Evolutionary conservation across 2,797 vertebrate species (phyloP).

Genomic region (Periophthalmus magnuspinnatus): DNA sequence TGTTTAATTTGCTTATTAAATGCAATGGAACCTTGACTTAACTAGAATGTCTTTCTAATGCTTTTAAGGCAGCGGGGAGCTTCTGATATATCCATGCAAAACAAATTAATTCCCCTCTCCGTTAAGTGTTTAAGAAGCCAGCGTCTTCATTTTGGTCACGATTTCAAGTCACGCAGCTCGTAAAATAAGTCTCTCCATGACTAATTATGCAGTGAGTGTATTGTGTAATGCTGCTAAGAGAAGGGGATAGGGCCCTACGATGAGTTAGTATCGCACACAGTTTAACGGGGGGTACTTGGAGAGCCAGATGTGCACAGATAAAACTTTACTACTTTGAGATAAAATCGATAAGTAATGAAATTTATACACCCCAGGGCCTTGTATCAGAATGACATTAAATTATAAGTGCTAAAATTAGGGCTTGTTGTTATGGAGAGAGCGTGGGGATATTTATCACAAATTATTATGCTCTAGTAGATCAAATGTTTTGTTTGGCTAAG

Average conservation of each 20-base stretch:
- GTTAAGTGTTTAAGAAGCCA: not conserved
- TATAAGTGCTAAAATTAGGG: not conserved
- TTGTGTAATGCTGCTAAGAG: not conserved
- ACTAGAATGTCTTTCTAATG: not conserved
- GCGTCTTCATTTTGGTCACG: not conserved
- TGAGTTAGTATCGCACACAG: not conserved
- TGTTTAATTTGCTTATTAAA: not conserved
- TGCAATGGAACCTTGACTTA: not conserved
- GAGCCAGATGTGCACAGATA: constrained; percentile 4
- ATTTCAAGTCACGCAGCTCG: constrained; percentile 2
- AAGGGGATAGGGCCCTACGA: not conserved
- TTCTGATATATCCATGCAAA: not conserved
- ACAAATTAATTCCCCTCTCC: not conserved
- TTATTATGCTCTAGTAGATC: too few species aligned
- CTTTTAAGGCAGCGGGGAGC: not conserved
- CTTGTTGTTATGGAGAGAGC: not conserved
- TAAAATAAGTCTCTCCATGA: not conserved
- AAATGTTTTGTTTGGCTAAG: too few species aligned
- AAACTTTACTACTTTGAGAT: constrained; percentile 2
- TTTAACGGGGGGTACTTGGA: not conserved
- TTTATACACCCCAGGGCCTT: not conserved
- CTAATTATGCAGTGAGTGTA: not conserved
- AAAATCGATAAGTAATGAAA: constrained; percentile 3
- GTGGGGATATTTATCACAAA: not conserved
- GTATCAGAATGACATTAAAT: not conserved